Evolutionary conservation across 2,888 invertebrate genomes (phyloP).

Genomic region (Megaustenia siamemsis): DNA sequence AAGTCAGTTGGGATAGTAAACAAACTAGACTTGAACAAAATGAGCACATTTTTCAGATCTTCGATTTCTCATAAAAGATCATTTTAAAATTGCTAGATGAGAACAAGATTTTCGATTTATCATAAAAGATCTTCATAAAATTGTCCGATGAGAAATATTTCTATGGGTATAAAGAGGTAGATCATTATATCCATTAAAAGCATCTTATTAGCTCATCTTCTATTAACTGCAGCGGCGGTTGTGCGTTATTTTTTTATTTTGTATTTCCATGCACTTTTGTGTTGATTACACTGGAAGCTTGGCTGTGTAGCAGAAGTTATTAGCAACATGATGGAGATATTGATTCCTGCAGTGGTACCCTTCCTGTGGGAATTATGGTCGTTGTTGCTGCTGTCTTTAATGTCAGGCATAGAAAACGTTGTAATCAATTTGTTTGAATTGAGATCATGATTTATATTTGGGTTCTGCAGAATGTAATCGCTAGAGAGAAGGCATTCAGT

Average conservation of each 20-base stretch:
- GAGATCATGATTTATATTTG: no score
- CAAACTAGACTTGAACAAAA: no score
- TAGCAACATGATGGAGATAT: background rate
- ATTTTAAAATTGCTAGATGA: no score
- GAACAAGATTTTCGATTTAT: no score
- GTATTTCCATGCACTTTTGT: background rate
- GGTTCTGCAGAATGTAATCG: no score
- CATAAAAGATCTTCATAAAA: no score
- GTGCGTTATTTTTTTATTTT: background rate
- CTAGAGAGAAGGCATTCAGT: no score
- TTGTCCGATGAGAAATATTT: no score
- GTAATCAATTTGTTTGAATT: slow-evolving; percentile 4
- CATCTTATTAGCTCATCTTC: background rate
- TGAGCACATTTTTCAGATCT: no score
- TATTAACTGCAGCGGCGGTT: background rate
- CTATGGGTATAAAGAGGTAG: no score
- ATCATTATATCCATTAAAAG: background rate
- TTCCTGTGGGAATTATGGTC: background rate
- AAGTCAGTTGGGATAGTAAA: no score
- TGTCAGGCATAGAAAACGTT: background rate
- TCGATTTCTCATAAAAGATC: no score
- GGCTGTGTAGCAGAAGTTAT: background rate
- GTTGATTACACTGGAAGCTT: background rate
- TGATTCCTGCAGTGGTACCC: background rate
- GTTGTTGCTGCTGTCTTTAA: background rate